phyloP scores from a whole-genome alignment of 2,888 invertebrate species.

The Caenorhabditis afra region DNA sequence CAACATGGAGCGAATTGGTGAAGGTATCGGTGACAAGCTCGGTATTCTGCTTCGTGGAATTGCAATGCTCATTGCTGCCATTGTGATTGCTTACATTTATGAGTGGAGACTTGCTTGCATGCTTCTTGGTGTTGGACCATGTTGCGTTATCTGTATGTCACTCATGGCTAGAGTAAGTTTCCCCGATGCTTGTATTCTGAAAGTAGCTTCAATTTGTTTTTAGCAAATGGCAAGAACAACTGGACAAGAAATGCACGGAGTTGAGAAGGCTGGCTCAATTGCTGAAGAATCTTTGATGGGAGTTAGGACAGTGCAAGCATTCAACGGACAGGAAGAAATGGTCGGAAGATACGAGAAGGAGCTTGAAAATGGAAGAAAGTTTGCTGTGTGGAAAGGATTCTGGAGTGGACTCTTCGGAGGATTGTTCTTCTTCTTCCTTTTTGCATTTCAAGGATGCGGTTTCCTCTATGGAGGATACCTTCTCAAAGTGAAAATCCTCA shows the following conservation, averaged over 20 bases:
- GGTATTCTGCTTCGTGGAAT: conserved; percentile 70
- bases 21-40: conserved; percentile 64
- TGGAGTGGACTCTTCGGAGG: conserved; percentile 74
- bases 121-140: conserved; percentile 71
- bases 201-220: conserved; percentile 7
- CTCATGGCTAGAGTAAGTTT: conserved; percentile 67
- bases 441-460: conserved; percentile 69
- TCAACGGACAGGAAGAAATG: conserved; percentile 75
- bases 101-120: conserved; percentile 71
- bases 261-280: conserved; percentile 73
- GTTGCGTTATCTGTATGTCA: conserved; percentile 69
- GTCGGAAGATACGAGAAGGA: conserved; percentile 64
- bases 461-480: conserved; percentile 70
- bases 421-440: conserved; percentile 70
- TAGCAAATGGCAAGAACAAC: conserved; percentile 71
- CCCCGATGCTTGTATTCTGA: background rate
- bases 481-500: conserved; percentile 64
- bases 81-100: conserved; percentile 70
- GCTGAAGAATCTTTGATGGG: conserved; percentile 75
- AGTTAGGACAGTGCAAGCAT: conserved; percentile 74
- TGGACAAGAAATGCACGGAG: conserved; percentile 62
- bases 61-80: conserved; percentile 68
- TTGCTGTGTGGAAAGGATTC: conserved; percentile 69
- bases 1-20: conserved; percentile 69
- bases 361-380: conserved; percentile 63